Conservation (phyloP, 1,140 invertebrate species). For the Diploscapter pachys region DNA sequence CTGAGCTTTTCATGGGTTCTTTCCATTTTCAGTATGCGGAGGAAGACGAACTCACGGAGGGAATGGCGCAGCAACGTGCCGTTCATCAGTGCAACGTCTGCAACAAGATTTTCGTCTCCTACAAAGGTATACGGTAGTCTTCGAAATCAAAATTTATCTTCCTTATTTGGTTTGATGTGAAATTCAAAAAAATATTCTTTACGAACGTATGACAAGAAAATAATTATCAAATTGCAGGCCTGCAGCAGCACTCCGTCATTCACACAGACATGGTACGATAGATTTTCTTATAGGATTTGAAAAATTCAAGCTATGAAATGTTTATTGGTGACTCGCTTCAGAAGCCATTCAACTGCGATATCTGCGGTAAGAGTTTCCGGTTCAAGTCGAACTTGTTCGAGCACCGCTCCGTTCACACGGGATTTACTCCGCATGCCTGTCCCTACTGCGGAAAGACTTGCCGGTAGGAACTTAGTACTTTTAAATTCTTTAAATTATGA, state of each 20-base stretch:
- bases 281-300: too few species aligned
- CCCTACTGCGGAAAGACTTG: slow-evolving; percentile 51
- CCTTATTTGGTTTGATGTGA: not conserved
- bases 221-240: slow-evolving; percentile 18
- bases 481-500: too few species aligned
- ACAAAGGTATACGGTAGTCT: slow-evolving; percentile 45
- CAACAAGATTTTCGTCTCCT: slow-evolving; percentile 59
- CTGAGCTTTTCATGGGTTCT: not conserved
- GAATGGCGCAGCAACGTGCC: slow-evolving; percentile 38
- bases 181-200: too few species aligned
- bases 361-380: slow-evolving; percentile 70
- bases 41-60: slow-evolving; percentile 28
- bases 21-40: slow-evolving; percentile 6
- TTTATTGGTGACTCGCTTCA: slow-evolving; percentile 45
- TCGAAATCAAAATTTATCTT: not conserved
- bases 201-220: too few species aligned
- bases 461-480: slow-evolving; percentile 22
- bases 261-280: slow-evolving; percentile 63
- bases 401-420: slow-evolving; percentile 74
- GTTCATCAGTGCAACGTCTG: slow-evolving; percentile 57
- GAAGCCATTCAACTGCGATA: slow-evolving; percentile 68
- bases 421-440: slow-evolving; percentile 56
- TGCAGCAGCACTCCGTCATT: slow-evolving; percentile 58
- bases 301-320: too few species aligned
- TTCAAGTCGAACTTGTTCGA: slow-evolving; percentile 74